Conservation (phyloP, 2,113 vertebrate species). For the Bos javanicus region DNA sequence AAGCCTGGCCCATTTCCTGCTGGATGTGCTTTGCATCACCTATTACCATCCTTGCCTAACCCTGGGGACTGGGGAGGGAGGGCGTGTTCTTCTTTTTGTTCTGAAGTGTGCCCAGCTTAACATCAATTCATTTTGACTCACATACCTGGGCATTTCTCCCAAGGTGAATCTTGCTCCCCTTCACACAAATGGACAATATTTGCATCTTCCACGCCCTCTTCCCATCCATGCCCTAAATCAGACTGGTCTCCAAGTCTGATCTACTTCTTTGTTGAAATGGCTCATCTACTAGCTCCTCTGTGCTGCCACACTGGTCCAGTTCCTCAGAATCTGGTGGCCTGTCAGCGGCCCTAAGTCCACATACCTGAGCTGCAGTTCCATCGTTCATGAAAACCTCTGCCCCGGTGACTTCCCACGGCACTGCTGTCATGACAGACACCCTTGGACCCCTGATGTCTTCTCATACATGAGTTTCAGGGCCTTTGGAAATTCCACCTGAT, state of each 20-base stretch:
- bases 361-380: accelerated
- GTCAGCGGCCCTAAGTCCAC: not conserved
- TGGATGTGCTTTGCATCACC: not conserved
- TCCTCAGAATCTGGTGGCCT: not conserved
- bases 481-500: not conserved
- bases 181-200: not conserved
- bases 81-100: not conserved
- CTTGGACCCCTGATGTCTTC: too few relatives aligned
- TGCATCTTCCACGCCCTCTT: not conserved
- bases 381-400: not conserved
- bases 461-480: not conserved
- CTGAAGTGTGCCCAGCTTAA: not conserved
- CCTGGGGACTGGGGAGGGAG: not conserved
- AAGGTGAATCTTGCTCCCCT: not conserved
- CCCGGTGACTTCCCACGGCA: accelerated
- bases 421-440: too few relatives aligned
- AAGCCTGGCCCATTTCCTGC: not conserved
- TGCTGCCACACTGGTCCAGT: not conserved
- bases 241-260: not conserved
- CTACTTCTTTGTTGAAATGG: not conserved
- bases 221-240: not conserved
- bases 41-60: not conserved
- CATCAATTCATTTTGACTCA: not conserved
- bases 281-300: not conserved
- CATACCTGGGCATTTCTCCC: not conserved